Evolutionary conservation across 1,140 invertebrate species (phyloP).

Genomic region (Papilio aristodemus): DNA sequence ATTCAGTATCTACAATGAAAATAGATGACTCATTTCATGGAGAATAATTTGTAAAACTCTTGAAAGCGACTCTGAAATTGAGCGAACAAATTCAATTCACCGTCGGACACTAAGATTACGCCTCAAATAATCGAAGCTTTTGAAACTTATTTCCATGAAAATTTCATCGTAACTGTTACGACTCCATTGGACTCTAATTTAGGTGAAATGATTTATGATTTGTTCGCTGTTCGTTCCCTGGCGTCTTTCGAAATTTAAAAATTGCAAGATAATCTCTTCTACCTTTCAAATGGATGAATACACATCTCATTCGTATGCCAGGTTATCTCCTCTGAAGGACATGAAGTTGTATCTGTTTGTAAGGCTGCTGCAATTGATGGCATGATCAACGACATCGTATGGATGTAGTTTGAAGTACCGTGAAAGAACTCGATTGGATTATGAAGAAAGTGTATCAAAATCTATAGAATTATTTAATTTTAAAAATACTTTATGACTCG

Average conservation of each 20-base stretch:
- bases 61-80: conserved; percentile 19
- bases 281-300: no score
- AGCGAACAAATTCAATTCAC: conserved; percentile 20
- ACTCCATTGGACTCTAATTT: conserved; percentile 21
- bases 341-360: no score
- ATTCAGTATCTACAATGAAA: background rate
- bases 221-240: background rate
- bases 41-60: background rate
- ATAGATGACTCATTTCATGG: conserved; percentile 1
- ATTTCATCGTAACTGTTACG: conserved; percentile 12
- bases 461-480: no score
- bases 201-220: conserved; percentile 12
- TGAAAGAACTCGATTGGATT: no score
- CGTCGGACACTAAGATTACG: conserved; percentile 18
- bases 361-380: no score
- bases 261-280: no score
- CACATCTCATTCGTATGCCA: no score
- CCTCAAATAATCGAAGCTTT: conserved; percentile 20
- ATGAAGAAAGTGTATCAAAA: no score
- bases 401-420: no score
- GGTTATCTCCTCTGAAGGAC: no score
- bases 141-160: conserved; percentile 18
- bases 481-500: no score
- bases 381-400: no score
- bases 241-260: background rate